Conservation (phyloP, 2,888 invertebrate genomes). For the Norana najaformis region DNA sequence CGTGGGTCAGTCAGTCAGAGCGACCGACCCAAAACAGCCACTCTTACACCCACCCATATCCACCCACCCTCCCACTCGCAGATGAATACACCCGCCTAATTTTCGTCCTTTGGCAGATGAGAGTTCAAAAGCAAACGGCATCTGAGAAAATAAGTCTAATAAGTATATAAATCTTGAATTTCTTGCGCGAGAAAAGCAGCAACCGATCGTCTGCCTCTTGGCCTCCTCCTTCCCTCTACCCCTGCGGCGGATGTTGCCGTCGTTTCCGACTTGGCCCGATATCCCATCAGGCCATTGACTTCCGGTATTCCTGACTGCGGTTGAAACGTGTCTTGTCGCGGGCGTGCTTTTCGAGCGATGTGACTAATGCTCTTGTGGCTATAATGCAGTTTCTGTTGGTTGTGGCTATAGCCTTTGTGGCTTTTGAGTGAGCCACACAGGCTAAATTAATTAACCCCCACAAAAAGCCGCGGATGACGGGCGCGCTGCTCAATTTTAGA, state of each 20-base stretch:
- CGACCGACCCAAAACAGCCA: too few relatives aligned
- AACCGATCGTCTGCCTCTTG: background rate
- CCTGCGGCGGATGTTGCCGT: background rate
- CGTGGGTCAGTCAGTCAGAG: background rate
- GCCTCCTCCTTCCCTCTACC: background rate
- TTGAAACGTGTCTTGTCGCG: background rate
- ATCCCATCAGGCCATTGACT: background rate
- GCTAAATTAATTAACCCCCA: conserved; percentile 3
- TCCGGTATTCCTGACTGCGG: conserved; percentile 5
- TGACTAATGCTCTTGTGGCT: background rate
- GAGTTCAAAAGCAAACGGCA: background rate
- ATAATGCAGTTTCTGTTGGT: background rate
- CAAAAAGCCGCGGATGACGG: background rate
- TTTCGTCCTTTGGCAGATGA: background rate
- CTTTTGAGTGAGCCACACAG: too few relatives aligned
- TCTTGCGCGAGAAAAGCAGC: background rate
- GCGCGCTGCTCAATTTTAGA: background rate
- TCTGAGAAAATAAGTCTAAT: background rate
- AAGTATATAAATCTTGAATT: background rate
- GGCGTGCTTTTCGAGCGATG: background rate
- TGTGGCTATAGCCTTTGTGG: background rate
- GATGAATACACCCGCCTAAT: background rate
- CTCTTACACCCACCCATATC: background rate
- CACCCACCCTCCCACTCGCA: background rate
- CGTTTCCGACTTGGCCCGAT: background rate